phyloP scores from a whole-genome alignment of 2,888 invertebrate species.

The Stramonita haemastoma region DNA sequence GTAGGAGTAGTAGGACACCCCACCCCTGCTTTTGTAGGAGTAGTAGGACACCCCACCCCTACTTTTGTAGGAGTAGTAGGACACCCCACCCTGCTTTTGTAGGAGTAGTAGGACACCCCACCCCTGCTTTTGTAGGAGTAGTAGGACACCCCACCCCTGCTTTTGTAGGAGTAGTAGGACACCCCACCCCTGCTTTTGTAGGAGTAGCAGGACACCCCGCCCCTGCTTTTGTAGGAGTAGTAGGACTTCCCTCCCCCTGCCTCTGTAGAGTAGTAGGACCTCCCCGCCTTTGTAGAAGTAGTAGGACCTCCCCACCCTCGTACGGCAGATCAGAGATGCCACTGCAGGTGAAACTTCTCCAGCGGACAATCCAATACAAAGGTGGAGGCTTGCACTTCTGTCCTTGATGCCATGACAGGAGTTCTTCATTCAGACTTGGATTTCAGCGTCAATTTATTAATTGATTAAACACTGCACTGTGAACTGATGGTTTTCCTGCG shows the following conservation, averaged over 20 bases:
- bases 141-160: too few relatives aligned
- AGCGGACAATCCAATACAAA: conserved; percentile 38
- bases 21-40: too few relatives aligned
- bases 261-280: neutral
- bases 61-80: neutral
- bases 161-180: too few relatives aligned
- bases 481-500: neutral
- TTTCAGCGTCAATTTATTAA: neutral
- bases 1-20: too few relatives aligned
- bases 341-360: conserved; percentile 31
- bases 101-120: too few relatives aligned
- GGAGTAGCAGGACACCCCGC: too few relatives aligned
- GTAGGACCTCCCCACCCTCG: conserved; percentile 21
- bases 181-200: too few relatives aligned
- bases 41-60: neutral
- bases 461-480: neutral
- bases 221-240: too few relatives aligned
- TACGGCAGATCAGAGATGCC: conserved; percentile 1
- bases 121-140: too few relatives aligned
- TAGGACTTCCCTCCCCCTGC: neutral
- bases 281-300: too few relatives aligned
- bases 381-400: conserved; percentile 9
- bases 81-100: too few relatives aligned
- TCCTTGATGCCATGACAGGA: neutral
- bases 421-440: conserved; percentile 23